A percentile compares a stretch with the other conserved stretches of the same genome.
These are phyloP conservation scores for Sminthurides aquaticus DNA, from an alignment of 2,888 invertebrate species.

Conservation along the genomic window DNA sequence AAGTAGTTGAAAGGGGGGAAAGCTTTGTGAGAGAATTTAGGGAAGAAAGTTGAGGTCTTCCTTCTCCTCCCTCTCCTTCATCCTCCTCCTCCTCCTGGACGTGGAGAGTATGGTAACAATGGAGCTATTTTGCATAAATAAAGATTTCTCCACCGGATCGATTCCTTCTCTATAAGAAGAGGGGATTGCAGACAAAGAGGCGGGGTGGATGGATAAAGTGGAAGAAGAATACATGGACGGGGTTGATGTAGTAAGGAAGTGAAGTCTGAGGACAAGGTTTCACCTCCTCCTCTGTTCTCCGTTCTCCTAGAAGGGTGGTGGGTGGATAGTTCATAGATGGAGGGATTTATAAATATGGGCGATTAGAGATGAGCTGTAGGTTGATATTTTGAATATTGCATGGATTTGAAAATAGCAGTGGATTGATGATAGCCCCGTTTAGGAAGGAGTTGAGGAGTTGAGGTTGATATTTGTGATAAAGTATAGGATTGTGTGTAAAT, in stretches of 20 bases:
- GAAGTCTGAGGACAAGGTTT: background rate
- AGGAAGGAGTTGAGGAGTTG: background rate
- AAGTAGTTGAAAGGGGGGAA: background rate
- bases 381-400: background rate
- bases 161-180: background rate
- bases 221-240: background rate
- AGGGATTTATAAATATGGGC: too few relatives aligned
- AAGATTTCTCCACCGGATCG: slow-evolving; percentile 8
- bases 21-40: background rate
- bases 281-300: background rate
- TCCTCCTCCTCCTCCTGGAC: too few relatives aligned
- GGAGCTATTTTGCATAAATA: slow-evolving; percentile 21
- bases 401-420: background rate
- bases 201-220: background rate
- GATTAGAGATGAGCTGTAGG: background rate
- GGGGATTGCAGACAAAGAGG: background rate
- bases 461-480: background rate
- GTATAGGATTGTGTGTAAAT: background rate
- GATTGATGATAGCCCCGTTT: background rate
- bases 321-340: background rate
- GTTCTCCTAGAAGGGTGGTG: background rate
- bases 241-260: background rate
- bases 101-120: slow-evolving; percentile 13
- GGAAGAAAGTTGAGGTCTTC: background rate
- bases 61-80: background rate